Base-by-base conservation (phyloP, 2,113 vertebrate species). In the Setophaga kirtlandii region DNA sequence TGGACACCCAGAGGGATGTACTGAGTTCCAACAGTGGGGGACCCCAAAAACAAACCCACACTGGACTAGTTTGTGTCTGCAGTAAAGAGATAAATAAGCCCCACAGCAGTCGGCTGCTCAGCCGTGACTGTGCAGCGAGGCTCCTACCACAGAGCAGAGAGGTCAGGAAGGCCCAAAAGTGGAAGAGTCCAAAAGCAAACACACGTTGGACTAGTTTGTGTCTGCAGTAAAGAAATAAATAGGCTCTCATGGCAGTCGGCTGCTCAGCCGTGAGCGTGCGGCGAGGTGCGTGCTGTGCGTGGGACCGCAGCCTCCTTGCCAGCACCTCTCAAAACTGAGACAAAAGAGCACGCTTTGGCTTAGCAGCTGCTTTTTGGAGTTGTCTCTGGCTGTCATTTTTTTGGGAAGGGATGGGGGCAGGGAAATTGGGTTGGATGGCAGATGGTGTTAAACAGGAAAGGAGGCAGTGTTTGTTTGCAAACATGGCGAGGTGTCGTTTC, bases 391-490 rank as follows among this genome's bases (percentile, higher is more conserved):
- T 95, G 94, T 96, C 77, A 78, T 92, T 95, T 53, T 97, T 97
- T 96, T 81, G 92, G 95, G 93, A 90, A 93, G 76, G 95, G 83
- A 53, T 9, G 80, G 94, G 76, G 92, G 93, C 56, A 96, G 94
- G 94, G 88, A 92, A 89, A 92, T 87, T 64, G 92, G 94, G 58
- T 89, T 93, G 88, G 83, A 83, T 94, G 96, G 92, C 96, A 97
- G 94, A 97, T 96, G 96, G 96, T 68, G 92, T 88, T 90, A 94
- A 96, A 95, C 93, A 96, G 95, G 96, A 97, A 96, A 90, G 73
- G 92, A 97, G 90, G 92, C 93, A 92, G 86, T 95, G 94, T 96
- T 96, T 97, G 96, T 97, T 97, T 97, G 95, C 96, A 97, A 93
- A 97, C 94, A 96, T 2, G 44, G 49, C 2, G 93, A 97, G 90